Evolutionary conservation across 2,797 vertebrate genomes (phyloP).

Genomic region (Gadopsis bispinosus): DNA sequence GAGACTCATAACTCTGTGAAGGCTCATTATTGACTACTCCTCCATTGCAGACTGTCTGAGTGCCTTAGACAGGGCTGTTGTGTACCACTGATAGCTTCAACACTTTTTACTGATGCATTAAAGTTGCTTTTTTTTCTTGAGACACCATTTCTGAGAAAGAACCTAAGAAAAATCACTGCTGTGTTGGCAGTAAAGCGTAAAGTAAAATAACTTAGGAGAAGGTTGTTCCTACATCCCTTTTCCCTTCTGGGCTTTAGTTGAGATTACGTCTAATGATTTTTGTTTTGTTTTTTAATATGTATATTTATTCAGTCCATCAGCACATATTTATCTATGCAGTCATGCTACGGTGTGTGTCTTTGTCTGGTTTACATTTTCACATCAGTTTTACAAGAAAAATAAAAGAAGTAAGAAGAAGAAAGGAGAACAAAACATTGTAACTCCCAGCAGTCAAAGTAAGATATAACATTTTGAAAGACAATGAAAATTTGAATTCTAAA

Average conservation of each 20-base stretch:
- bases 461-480: background rate
- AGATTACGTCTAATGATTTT: background rate
- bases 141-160: constrained; percentile 28
- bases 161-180: constrained; percentile 10
- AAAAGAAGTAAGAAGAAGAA: background rate
- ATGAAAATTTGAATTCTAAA: too few relatives aligned
- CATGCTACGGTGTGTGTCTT: background rate
- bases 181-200: background rate
- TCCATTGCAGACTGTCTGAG: constrained; percentile 64
- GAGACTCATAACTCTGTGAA: constrained; percentile 71
- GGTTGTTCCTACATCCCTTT: background rate
- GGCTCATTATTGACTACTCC: constrained; percentile 69
- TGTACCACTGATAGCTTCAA: constrained; percentile 29
- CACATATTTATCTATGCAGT: constrained; percentile 5
- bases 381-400: background rate
- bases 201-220: background rate
- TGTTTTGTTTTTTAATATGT: background rate
- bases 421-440: too few relatives aligned
- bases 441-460: background rate
- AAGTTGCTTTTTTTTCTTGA: constrained; percentile 24
- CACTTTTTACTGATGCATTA: constrained; percentile 31
- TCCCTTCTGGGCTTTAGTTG: background rate
- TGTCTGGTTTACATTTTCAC: background rate
- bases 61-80: constrained; percentile 45
- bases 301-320: background rate